Conservation (phyloP, 2,888 invertebrate genomes). For the Dicyrtomina minuta region DNA sequence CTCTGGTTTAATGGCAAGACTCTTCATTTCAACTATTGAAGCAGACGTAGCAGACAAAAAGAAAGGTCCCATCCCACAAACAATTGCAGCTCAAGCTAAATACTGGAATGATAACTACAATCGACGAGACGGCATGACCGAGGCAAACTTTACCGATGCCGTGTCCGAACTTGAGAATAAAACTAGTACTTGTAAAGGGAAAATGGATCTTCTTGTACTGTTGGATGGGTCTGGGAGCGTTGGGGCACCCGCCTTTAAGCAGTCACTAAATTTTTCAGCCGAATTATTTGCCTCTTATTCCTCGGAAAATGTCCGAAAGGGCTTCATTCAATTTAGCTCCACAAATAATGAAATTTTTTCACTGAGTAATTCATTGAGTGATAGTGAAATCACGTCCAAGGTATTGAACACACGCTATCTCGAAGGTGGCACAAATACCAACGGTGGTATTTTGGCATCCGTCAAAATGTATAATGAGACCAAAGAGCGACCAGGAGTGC, state of each 20-base stretch:
- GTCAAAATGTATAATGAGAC: slow-evolving; percentile 20
- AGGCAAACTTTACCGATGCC: slow-evolving; percentile 4
- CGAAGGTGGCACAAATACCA: slow-evolving; percentile 28
- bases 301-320: slow-evolving; percentile 27
- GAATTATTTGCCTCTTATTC: slow-evolving; percentile 35
- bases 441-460: slow-evolving; percentile 19
- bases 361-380: slow-evolving; percentile 10
- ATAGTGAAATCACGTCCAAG: slow-evolving; percentile 1
- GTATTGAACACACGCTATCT: slow-evolving; percentile 20
- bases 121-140: neutral
- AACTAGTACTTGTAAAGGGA: slow-evolving; percentile 32
- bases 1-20: slow-evolving; percentile 33
- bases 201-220: slow-evolving; percentile 40
- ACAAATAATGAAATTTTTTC: slow-evolving; percentile 12
- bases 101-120: slow-evolving; percentile 33
- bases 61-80: slow-evolving; percentile 30
- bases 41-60: too few relatives aligned
- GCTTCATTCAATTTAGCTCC: slow-evolving; percentile 34
- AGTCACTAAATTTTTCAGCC: slow-evolving; percentile 33
- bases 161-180: slow-evolving; percentile 1
- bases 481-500: slow-evolving; percentile 21
- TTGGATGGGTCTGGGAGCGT: slow-evolving; percentile 45
- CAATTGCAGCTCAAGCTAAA: slow-evolving; percentile 24
- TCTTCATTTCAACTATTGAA: slow-evolving; percentile 25
- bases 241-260: slow-evolving; percentile 14